Conservation (phyloP, 2,113 vertebrate genomes). For the Dicerorhinus sumatrensis region DNA sequence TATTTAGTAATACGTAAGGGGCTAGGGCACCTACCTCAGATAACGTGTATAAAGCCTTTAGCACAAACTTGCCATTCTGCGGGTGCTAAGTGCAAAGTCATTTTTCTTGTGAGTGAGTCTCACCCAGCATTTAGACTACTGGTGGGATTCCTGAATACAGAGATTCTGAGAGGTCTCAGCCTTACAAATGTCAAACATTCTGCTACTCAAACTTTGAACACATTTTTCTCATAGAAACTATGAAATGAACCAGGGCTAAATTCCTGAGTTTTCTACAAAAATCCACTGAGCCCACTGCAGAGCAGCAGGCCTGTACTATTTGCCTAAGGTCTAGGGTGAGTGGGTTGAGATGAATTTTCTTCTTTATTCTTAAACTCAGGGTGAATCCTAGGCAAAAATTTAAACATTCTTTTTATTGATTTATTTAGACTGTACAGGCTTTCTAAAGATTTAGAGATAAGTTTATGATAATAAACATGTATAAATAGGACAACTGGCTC, state of each 20-base stretch:
- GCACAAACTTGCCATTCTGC: neutral
- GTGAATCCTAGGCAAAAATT: neutral
- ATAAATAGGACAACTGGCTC: neutral
- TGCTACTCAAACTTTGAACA: neutral
- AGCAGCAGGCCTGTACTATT: accelerated
- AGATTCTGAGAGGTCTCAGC: neutral
- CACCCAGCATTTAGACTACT: no score
- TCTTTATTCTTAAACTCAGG: neutral
- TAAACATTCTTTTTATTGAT: neutral
- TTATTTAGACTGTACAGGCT: neutral
- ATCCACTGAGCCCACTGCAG: neutral
- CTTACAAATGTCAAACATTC: neutral
- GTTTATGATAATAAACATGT: neutral
- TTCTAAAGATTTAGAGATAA: neutral
- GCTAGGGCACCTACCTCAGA: neutral
- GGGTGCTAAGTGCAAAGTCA: neutral
- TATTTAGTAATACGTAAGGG: neutral
- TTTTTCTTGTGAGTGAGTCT: neutral
- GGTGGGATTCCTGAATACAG: neutral
- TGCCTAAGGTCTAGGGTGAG: neutral
- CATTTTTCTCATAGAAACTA: neutral
- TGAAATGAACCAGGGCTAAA: neutral
- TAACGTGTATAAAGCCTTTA: no score
- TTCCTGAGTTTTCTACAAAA: neutral
- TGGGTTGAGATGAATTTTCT: neutral